Conservation (phyloP, 2,888 invertebrate genomes). For the Archips crataeganus region DNA sequence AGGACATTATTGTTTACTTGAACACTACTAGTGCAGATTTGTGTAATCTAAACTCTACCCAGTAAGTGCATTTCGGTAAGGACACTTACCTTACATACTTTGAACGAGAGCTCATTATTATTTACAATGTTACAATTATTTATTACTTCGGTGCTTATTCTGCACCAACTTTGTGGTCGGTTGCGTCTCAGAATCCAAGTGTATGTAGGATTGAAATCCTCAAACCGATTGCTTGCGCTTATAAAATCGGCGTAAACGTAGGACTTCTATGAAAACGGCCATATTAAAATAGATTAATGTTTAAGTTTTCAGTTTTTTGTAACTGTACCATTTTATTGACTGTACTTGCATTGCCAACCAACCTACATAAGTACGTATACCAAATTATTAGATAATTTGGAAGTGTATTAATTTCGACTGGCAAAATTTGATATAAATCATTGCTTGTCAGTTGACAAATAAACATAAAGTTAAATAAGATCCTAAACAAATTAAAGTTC, state of each 20-base stretch:
- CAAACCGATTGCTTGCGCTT: background rate
- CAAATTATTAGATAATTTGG: too few species aligned
- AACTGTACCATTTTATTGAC: too few species aligned
- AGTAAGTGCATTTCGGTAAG: constrained; percentile 82
- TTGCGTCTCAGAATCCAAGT: constrained; percentile 25
- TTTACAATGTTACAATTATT: constrained; percentile 75
- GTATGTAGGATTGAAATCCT: background rate
- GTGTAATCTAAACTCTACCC: constrained; percentile 67
- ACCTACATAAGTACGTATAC: too few species aligned
- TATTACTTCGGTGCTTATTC: constrained; percentile 71
- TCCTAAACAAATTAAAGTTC: constrained; percentile 15
- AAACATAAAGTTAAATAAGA: too few species aligned
- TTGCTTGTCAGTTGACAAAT: too few species aligned
- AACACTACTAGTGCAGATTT: constrained; percentile 39
- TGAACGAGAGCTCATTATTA: constrained; percentile 71
- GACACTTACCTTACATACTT: constrained; percentile 65
- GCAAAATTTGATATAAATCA: too few species aligned
- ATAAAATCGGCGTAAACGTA: constrained; percentile 41
- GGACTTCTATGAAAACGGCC: constrained; percentile 33
- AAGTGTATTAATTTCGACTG: too few species aligned
- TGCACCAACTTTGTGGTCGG: constrained; percentile 66
- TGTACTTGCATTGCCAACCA: too few species aligned
- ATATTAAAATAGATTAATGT: too few species aligned
- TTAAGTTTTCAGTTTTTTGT: too few species aligned
- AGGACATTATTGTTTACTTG: constrained; percentile 63